Base-by-base conservation (phyloP, 2,797 vertebrate species). In the Oreonectes daqikongensis region DNA sequence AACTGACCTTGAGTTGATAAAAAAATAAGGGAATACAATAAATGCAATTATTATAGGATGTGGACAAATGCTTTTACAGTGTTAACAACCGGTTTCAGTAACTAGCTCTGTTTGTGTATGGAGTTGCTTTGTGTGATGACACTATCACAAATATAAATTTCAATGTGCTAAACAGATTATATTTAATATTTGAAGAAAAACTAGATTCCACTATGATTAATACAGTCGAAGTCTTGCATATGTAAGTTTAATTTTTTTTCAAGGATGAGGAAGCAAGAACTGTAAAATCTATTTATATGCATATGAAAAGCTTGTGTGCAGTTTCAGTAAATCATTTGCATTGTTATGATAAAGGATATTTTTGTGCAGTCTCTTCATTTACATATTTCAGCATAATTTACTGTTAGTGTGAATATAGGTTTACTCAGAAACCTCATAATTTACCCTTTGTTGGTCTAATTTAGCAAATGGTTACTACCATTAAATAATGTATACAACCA, bases 261-360 rank as follows among this genome's bases (percentile, higher is more conserved):
- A 63, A 2, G 26, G 12, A 64, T 26, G 60, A 73, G 60, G 71
- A 73, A 73, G 46, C 40, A 72, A 61, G n/a, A 24, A 9, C 32
- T 61, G 70, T 57, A 32, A 63, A 72, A 28, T 35, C n/a, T 61
- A 53, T 53, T 53, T 24, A 53, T 24, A 24, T 12, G 3, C 20
- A 53, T 11, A 61, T 26, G 26, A 26, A 30, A 71, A 35, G 18
- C 3, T 26, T 14, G 3, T 71, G 40, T 32, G 12, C 26, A 72
- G 44, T 32, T 38, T 57, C 18, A 8, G 72, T 55, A 75, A 75
- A 66, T 30, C 7, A 42, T 75, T 75, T 66, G 8, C 35, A 66
- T 53, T 14, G 44, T 20, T 7, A 12, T 1, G 52, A 52, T 26
- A 24, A 48, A 50, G 2, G 3, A 17, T 8, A 28, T 32, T 60